Evolutionary conservation across 2,888 invertebrate species (phyloP), one percentile per base, ranked within the genome.

Genomic region (Ischnura elegans): DNA sequence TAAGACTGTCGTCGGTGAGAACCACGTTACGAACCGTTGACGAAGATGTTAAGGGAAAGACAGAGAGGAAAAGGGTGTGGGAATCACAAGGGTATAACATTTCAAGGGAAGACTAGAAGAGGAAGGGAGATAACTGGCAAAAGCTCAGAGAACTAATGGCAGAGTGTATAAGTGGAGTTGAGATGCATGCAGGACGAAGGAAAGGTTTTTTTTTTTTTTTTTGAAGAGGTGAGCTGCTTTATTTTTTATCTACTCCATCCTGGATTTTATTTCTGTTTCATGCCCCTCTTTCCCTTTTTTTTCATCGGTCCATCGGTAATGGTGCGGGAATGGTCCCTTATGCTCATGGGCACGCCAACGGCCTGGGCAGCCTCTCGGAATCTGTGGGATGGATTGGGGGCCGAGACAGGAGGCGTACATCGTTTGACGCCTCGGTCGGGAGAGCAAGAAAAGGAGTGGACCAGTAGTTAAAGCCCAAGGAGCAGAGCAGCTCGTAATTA

Each of bases 381-480:
- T 87, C 46, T n/a, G 29, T 6, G 36, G 51, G 47, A 36, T 42
- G 61, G 61, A 25, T 51, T 51, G 51, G n/a, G n/a, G n/a, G n/a
- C n/a, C n/a, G n/a, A n/a, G n/a, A n/a, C 51, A 19, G 21, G 55
- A 36, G 36, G 55, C 13, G 61, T 51, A 76, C 76, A 76, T 76
- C 51, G 36, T 36, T 47, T 87, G 90, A 66, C 90, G 90, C 90
- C 90, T 90, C n/a, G 90, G 42, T 43, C 55, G 61, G 61, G 61
- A 87, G 55, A 51, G 8, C 5, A 13, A 51, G 51, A 51, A 51
- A n/a, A n/a, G n/a, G n/a, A n/a, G n/a, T n/a, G n/a, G 90, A 90
- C 66, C 61, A 45, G 90, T 90, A 90, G 90, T 90, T 90, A 90
- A 90, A 90, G 90, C 90, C 90, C 61, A 90, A 42, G 25, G 90